These are phyloP conservation scores for Cherax quadricarinatus DNA, from an alignment of 1,140 invertebrate genomes.

Conservation along the genomic window DNA sequence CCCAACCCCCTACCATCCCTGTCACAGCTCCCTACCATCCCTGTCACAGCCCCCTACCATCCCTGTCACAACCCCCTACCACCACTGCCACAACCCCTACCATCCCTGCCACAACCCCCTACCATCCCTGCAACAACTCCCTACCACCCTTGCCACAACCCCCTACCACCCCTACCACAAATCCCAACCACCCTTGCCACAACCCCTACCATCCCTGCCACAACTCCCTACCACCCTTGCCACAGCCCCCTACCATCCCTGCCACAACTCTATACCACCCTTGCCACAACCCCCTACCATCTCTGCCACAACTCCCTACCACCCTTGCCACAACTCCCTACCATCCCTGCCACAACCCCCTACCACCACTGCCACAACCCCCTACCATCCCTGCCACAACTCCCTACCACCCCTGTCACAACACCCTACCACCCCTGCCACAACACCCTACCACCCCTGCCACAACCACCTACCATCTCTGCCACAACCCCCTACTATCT, in stretches of 20 bases:
- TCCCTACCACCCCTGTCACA: not conserved
- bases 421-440: not conserved
- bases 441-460: not conserved
- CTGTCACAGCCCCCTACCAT: too few relatives aligned
- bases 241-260: not conserved
- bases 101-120: not conserved
- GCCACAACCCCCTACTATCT: not conserved
- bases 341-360: not conserved
- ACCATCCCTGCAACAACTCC: not conserved
- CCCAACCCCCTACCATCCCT: not conserved
- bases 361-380: not conserved
- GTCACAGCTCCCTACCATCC: not conserved
- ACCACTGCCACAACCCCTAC: not conserved
- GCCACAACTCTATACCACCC: not conserved
- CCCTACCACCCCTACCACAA: too few relatives aligned
- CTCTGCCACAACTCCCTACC: not conserved
- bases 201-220: not conserved
- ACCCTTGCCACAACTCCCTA: not conserved
- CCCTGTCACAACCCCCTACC: not conserved
- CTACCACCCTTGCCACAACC: not conserved
- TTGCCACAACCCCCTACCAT: not conserved
- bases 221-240: not conserved
- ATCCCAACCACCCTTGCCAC: not conserved
- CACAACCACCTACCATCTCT: not conserved
- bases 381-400: not conserved